A percentile compares a stretch with the other conserved stretches of the same genome.
These are phyloP conservation scores for Drosophila neonasuta DNA, from an alignment of 2,888 invertebrate species.

Conservation along the genomic window DNA sequence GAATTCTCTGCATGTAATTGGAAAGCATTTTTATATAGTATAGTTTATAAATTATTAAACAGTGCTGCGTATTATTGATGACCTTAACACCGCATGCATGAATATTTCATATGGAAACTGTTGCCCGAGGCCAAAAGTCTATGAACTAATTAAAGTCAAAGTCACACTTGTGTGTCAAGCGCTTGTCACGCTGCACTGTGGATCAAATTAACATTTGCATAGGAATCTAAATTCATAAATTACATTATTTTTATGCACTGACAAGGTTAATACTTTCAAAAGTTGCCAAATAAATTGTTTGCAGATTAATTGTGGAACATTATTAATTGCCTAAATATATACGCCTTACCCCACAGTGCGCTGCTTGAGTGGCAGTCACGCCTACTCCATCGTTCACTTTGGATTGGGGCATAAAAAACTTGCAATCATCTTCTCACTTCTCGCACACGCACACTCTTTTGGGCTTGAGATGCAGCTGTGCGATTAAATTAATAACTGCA, in stretches of 20 bases:
- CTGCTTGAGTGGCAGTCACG: slow-evolving; percentile 14
- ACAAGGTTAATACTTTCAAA: too few relatives aligned
- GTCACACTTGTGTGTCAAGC: slow-evolving; percentile 64
- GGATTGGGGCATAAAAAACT: slow-evolving; percentile 38
- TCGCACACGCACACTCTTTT: slow-evolving; percentile 8
- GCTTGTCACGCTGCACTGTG: slow-evolving; percentile 47
- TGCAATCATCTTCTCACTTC: slow-evolving; percentile 41
- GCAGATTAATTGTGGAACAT: too few relatives aligned
- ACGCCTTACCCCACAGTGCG: too few relatives aligned
- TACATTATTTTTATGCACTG: too few relatives aligned
- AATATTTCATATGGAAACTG: slow-evolving; percentile 56
- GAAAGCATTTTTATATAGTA: not conserved
- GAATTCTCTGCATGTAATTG: not conserved
- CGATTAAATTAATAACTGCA: slow-evolving; percentile 76
- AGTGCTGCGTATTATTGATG: slow-evolving; percentile 28
- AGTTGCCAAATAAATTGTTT: too few relatives aligned
- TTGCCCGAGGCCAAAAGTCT: slow-evolving; percentile 39
- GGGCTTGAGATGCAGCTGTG: slow-evolving; percentile 64
- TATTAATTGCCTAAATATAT: too few relatives aligned
- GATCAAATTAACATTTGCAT: too few relatives aligned
- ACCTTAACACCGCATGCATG: slow-evolving; percentile 30
- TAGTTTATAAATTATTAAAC: slow-evolving; percentile 7
- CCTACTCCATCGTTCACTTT: not conserved
- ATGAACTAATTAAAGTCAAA: slow-evolving; percentile 68
- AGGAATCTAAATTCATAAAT: too few relatives aligned